Base-by-base conservation (phyloP, 2,113 vertebrate species). In the Chelonoidis abingdonii region DNA sequence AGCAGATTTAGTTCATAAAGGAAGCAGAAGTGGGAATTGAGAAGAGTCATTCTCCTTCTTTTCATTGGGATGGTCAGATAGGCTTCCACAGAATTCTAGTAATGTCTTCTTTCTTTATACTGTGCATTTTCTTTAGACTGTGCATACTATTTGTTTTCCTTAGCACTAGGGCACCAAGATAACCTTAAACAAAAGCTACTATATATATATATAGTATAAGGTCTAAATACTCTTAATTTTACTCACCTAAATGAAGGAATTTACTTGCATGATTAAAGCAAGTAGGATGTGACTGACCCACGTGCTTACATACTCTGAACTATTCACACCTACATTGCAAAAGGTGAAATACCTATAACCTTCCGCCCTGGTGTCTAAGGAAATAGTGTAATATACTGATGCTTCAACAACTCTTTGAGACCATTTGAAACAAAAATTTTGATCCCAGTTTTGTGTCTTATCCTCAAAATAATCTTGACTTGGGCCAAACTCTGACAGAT, bases 1-100 rank as follows among this genome's bases (percentile, higher is more conserved):
- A 59, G 6, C 56, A 8, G 16, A 57, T 94, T 88, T 54, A 87
- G 62, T 94, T 56, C 44, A 54, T 3, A 49, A 90, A 89, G 38
- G 38, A 89, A 80, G 47, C 57, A 72, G 47, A 83, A 54, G 3
- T 1, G 4, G 19, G 29, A 80, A 80, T 84, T 93, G 95, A 94
- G 86, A 89, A 93, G 80, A 87, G 84, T 92, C 89, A 92, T 94
- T 84, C 57, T 76, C n/a, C 27, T 5, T 72, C 91, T 86, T 94
- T 80, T 94, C 47, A 72, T 95, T 90, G 16, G 31, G 14, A 57
- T 91, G 72, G 92, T 96, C 44, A 95, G 89, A 83, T 94, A 91
- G 92, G 81, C 92, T 97, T 86, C 80, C 92, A 91, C 83, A 92
- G 92, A 95, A 89, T 83, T 95, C 59, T 84, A 97, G 95, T 93